phyloP scores from a whole-genome alignment of 2,797 vertebrate species.

The Arrhamphus sclerolepis region DNA sequence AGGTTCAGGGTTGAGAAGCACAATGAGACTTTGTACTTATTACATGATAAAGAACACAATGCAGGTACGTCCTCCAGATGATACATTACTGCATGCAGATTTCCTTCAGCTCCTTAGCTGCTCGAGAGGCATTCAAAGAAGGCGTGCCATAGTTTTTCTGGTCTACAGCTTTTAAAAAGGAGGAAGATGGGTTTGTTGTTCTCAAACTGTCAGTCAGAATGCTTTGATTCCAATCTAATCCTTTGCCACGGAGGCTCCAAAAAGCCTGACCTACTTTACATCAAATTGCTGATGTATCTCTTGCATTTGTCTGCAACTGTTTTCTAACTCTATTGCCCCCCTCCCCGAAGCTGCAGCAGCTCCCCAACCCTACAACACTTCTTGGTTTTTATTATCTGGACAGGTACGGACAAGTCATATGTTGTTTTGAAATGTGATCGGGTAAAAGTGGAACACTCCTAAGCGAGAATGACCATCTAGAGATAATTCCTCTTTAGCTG shows the following conservation, averaged over 20 bases:
- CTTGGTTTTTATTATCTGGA: conserved; percentile 70
- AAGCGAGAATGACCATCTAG: conserved; percentile 63
- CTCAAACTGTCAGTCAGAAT: conserved; percentile 58
- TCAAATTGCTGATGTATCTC: conserved; percentile 55
- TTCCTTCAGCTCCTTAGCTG: neutral
- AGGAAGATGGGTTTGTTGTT: conserved; percentile 23
- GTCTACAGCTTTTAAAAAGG: conserved; percentile 3
- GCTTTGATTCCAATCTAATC: conserved; percentile 50
- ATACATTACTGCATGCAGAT: neutral
- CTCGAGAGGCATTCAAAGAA: neutral
- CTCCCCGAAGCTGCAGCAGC: conserved; percentile 46
- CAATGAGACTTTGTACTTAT: too few species aligned
- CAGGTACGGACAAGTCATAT: conserved; percentile 78
- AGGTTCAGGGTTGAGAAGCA: neutral
- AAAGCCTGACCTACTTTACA: conserved; percentile 65
- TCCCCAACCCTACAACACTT: conserved; percentile 11
- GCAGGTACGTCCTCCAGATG: neutral
- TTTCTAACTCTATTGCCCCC: conserved; percentile 27
- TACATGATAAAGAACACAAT: neutral
- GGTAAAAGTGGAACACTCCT: conserved; percentile 57
- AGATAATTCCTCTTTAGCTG: conserved; percentile 14
- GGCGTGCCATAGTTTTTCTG: neutral
- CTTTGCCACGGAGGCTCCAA: conserved; percentile 32
- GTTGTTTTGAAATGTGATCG: conserved; percentile 82
- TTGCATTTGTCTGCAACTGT: conserved; percentile 31